Conservation (phyloP, 2,113 vertebrate species). For the Sturnira hondurensis region DNA sequence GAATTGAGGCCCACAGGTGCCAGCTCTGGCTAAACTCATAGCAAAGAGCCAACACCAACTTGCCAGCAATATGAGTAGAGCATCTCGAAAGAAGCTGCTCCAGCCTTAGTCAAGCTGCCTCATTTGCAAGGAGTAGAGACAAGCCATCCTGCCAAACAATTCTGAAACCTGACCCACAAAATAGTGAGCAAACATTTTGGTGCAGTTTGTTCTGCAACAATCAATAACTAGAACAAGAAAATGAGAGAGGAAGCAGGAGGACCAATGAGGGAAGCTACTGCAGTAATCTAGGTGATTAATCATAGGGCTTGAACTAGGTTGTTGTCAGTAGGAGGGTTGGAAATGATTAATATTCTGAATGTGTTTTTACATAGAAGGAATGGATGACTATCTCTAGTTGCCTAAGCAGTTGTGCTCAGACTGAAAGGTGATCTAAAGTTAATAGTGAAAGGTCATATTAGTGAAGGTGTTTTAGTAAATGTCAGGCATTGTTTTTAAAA, state of each 20-base stretch:
- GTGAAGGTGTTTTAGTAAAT: neutral
- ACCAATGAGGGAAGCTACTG: neutral
- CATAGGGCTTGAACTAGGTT: neutral
- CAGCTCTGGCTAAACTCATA: neutral
- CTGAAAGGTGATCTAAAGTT: neutral
- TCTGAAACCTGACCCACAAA: neutral
- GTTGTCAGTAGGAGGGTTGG: neutral
- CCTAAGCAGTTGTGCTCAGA: neutral
- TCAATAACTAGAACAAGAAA: neutral
- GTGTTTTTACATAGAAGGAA: neutral
- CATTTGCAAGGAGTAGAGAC: neutral
- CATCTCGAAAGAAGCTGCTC: neutral
- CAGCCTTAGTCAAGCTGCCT: neutral
- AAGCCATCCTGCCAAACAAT: neutral
- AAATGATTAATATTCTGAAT: neutral
- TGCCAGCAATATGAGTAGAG: neutral
- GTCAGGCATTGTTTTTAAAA: neutral
- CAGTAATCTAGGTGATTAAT: neutral
- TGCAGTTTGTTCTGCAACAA: neutral
- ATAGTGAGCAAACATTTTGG: neutral
- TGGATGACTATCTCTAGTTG: neutral
- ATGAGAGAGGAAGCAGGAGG: neutral
- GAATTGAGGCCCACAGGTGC: neutral
- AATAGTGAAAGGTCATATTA: neutral
- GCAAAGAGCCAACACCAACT: neutral